Base-by-base conservation (phyloP, 2,113 vertebrate genomes). In the Xenotilapia flavipinnis region DNA sequence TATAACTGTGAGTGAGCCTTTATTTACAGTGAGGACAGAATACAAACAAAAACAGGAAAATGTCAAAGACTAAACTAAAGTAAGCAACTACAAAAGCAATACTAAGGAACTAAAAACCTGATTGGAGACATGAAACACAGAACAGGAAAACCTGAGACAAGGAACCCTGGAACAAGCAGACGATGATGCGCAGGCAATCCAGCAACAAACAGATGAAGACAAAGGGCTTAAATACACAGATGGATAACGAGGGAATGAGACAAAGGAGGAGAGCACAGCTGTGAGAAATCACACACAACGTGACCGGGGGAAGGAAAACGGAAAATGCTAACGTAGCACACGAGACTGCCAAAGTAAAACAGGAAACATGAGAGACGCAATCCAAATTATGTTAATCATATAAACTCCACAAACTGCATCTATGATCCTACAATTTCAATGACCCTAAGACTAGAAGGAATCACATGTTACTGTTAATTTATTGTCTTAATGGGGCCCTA, bases 161-260 rank as follows among this genome's bases (percentile, higher is more conserved):
- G 10, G 60, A 65, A 7, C 60, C 60, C 19, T n/a, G 33, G 60
- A n/a, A 8, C 19, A 13, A 38, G 33, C 6, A 65, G 10, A 38
- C 0, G 19, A 38, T 38, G 6, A n/a, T 8, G 0, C 1, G 0
- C 60, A n/a, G 31, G 9, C 60, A 1, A 65, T 65, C 31, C 0
- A 65, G 17, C 31, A 65, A 65, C 60, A 65, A 65, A 65, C 17
- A n/a, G 31, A 65, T n/a, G 60, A 65, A 38, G 31, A 38, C 58
- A 62, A 62, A 62, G 17, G 58, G 58, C 17, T 62, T 62, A 62
- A 36, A 62, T 1, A 65, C 31, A 38, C 60, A n/a, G 60, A 65
- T 36, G 31, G 60, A n/a, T n/a, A 65, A 65, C 0, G 4, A 2
- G 17, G 31, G 60, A 65, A 65, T 36, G 31, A 65, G 31, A 65